These are phyloP conservation scores for Boulengeromyrus knoepffleri DNA, from an alignment of 2,113 vertebrate genomes.

Conservation along the genomic window DNA sequence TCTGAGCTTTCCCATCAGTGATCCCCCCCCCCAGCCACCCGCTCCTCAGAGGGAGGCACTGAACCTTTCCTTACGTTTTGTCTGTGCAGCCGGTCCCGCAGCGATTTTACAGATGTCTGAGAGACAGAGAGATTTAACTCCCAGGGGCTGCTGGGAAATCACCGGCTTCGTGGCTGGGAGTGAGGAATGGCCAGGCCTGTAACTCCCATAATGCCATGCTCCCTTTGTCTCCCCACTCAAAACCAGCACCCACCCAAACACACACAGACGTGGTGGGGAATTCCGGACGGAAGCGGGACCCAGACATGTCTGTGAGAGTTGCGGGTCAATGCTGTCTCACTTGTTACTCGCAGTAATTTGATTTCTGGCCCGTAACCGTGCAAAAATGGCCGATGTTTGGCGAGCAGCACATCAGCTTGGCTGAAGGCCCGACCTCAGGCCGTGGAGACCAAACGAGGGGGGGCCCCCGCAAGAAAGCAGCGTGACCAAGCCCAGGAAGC, in stretches of 20 bases:
- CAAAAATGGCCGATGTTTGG: not conserved
- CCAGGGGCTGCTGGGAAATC: not conserved
- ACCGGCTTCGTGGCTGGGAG: not conserved
- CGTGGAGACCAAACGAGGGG: not conserved
- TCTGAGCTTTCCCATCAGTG: constrained; percentile 58
- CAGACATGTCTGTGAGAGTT: not conserved
- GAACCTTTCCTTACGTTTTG: constrained; percentile 45
- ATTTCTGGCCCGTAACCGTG: not conserved
- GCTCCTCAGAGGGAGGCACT: constrained; percentile 29
- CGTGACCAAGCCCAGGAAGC: not conserved
- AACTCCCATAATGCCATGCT: not conserved
- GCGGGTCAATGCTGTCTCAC: not conserved
- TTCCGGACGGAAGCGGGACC: not conserved
- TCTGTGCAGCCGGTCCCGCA: constrained; percentile 11
- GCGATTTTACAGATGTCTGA: constrained; percentile 9
- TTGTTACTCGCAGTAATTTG: not conserved
- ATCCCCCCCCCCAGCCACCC: constrained; percentile 17
- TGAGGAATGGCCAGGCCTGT: not conserved
- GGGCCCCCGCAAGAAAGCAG: not conserved
- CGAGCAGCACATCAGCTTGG: not conserved
- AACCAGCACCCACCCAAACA: not conserved
- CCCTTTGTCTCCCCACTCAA: not conserved
- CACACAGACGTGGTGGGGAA: not conserved
- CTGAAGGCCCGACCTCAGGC: not conserved
- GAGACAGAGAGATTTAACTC: not conserved